Evolutionary conservation across 2,113 vertebrate genomes (phyloP), one percentile per base, ranked within the genome.

Genomic region (Lagopus muta): DNA sequence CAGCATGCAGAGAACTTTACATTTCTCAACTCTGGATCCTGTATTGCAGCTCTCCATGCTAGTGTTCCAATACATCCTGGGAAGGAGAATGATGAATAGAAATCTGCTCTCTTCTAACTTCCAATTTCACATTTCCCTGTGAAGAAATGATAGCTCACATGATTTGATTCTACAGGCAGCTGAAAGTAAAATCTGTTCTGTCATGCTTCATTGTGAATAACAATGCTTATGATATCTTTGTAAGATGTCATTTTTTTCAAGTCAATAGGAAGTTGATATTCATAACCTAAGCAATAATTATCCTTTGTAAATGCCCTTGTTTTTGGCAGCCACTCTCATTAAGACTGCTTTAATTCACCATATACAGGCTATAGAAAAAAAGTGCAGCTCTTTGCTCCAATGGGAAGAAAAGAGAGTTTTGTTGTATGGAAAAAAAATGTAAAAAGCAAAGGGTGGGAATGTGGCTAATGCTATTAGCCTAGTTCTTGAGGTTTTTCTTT

Each of bases 261-360:
- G 79, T 93, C 95, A 90, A 90, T 94, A 86, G 89, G 89, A 96
- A 94, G 85, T 91, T 93, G 72, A 96, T 95, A 96, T 91, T 92
- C 94, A 95, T 95, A 97, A 96, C 92, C 74, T 73, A 94, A 95
- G 92, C 73, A 94, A 85, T 92, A 95, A 95, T 82, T 90, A 94
- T 86, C 89, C 74, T 96, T 92, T 92, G 65, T 95, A 94, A 96
- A 90, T 91, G 74, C 32, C 28, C 38, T 90, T 97, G 79, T 10
- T 96, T 97, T 93, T 91, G 73, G 40, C 72, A 95, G 82, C 82
- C 61, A 82, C 38, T 90, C 84, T 96, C 84, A 89, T 95, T 93
- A 94, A 6, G 60, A 14, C 21, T 92, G 30, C 92, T 97, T 96
- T 79, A 94, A 86, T 95, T 81, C 58, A 84, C 89, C 40, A 28